phyloP scores from a whole-genome alignment of 2,113 vertebrate species.

The Cisticola juncidis region DNA sequence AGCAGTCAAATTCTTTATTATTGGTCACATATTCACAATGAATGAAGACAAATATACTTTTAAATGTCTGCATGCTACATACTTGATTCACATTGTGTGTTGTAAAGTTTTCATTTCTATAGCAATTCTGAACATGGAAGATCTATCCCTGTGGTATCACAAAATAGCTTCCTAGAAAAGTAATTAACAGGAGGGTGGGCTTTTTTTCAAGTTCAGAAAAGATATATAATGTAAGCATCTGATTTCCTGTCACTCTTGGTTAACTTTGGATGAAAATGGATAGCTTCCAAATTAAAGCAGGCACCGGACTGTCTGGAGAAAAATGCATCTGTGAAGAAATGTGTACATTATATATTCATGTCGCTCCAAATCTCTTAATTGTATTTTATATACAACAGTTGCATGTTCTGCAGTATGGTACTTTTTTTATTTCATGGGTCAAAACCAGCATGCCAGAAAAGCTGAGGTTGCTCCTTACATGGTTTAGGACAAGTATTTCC shows the following conservation, averaged over 20 bases:
- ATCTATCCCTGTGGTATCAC: conserved; percentile 47
- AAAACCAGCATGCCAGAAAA: neutral
- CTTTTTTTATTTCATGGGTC: neutral
- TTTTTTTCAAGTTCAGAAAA: conserved; percentile 60
- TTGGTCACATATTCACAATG: conserved; percentile 9
- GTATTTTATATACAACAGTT: conserved; percentile 50
- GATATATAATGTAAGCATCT: conserved; percentile 62
- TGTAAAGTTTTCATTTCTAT: conserved; percentile 37
- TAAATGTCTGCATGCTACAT: conserved; percentile 21
- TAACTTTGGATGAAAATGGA: conserved; percentile 78
- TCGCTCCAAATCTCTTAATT: conserved; percentile 57
- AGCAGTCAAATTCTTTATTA: conserved; percentile 24
- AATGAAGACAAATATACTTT: conserved; percentile 45
- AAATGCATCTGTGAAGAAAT: conserved; percentile 64
- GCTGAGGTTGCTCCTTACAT: neutral
- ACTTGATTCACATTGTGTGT: neutral
- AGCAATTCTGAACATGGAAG: conserved; percentile 31
- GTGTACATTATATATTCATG: conserved; percentile 63
- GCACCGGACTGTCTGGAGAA: conserved; percentile 69
- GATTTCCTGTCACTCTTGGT: conserved; percentile 76
- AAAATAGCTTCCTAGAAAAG: conserved; percentile 75
- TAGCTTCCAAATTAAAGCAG: conserved; percentile 76
- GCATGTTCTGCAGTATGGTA: conserved; percentile 8
- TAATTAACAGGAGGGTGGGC: conserved; percentile 61
- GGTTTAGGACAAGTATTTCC: neutral